Base-by-base conservation (phyloP, 2,888 invertebrate species). In the Chloromyia formosa region DNA sequence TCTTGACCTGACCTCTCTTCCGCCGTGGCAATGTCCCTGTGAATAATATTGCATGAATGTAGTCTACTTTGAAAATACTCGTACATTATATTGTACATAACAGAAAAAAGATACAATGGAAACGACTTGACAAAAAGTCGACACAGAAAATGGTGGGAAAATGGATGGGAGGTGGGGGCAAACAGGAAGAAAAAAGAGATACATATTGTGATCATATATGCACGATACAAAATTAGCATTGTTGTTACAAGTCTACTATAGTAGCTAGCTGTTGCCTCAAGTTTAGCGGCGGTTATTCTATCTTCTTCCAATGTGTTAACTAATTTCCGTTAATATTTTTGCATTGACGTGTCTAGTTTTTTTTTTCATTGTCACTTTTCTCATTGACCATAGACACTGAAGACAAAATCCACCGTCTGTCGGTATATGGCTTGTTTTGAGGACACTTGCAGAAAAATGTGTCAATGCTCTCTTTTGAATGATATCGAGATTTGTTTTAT, bases 1-100 rank as follows among this genome's bases (percentile, higher is more conserved):
- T 71, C 71, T 71, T 71, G 71, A 71, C 71, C 71, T 71, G 71
- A 71, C 71, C 58, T 71, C 56, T 71, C 56, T 18, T 71, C 20
- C 27, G 71, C 56, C 35, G 56, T 71, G 58, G 58, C 18, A 56
- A 56, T 40, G 56, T 71, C 56, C 56, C 71, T 71, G 71, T 71
- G 16, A 62, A 62, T 49, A 49, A 49, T 56, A 49, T 22, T 49
- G 22, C 18, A 66, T 49, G 35, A 66, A 66, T 66, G 66, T 22
- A 20, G 66, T 49, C 49, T 66, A 10, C 27, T 61, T 61, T 27
- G 27, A 61, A 58, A 22, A 22, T 58, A 23, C n/a, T n/a, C n/a
- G n/a, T n/a, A n/a, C n/a, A n/a, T n/a, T n/a, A n/a, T n/a, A n/a
- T n/a, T n/a, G n/a, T n/a, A n/a, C n/a, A n/a, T n/a, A 58, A 14